Base-by-base conservation (phyloP, 2,888 invertebrate species). In the Lasioglossum marginatum region DNA sequence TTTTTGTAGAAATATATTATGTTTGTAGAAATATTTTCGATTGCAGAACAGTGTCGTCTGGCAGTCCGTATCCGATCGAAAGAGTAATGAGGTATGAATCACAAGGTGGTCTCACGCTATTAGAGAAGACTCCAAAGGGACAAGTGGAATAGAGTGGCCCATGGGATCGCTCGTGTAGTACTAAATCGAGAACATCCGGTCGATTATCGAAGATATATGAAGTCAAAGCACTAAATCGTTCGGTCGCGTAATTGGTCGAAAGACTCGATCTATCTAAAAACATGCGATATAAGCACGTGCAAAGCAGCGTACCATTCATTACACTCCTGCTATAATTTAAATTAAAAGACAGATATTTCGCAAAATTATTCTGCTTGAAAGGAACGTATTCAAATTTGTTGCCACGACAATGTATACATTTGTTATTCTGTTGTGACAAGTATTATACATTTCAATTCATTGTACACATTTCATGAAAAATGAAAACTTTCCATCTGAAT, bases 131-230 rank as follows among this genome's bases (percentile, higher is more conserved):
- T 91, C 87, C 87, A 87, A 87, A 86, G 91, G 87, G 92, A 89
- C 87, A 88, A 91, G 89, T 78, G 90, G 86, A 92, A 93, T 91
- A 78, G 90, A 91, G 89, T 90, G 89, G 87, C 93, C 91, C 92
- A 79, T 70, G 92, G 92, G 92, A 92, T 88, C 90, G 92, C 91
- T 91, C 87, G 88, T 83, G 88, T 86, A 89, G 88, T 63, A 86
- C 89, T 89, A 88, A 92, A 92, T 93, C 90, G 89, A 90, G 92
- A 92, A 93, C 91, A 91, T 87, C 89, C 90, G 88, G 85, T 87
- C 91, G 92, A 92, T 93, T 93, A 93, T 92, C 93, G 87, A 89
- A 91, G 92, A 92, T 92, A 91, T 90, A 92, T 87, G 88, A 83
- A 83, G 84, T 83, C 81, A 75, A 81, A 68, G 85, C 52, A 48